Evolutionary conservation across 1,140 invertebrate genomes (phyloP).

Genomic region (Helicoverpa zea): DNA sequence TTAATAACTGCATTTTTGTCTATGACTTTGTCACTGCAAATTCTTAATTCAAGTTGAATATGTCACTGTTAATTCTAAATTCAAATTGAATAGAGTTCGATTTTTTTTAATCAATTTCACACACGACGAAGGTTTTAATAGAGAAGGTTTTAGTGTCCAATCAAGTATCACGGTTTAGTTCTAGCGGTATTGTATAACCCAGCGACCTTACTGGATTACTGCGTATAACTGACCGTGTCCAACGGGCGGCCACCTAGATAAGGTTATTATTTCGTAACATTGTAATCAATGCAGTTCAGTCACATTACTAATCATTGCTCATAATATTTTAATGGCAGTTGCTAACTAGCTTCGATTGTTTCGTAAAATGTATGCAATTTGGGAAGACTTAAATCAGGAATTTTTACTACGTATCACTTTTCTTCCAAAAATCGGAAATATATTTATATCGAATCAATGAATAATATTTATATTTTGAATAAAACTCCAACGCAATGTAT

Average conservation of each 20-base stretch:
- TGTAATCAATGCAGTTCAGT: constrained; percentile 52
- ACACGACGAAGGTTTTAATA: constrained; percentile 13
- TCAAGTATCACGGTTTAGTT: constrained; percentile 38
- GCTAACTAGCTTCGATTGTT: constrained; percentile 17
- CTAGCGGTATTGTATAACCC: constrained; percentile 59
- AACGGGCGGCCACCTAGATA: constrained; percentile 58
- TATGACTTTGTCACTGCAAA: neutral
- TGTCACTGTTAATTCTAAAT: neutral
- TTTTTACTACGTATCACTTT: neutral
- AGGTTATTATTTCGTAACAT: constrained; percentile 72
- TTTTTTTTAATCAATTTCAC: constrained; percentile 31
- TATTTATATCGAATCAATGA: constrained; percentile 23
- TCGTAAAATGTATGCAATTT: constrained; percentile 15
- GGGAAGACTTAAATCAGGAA: neutral
- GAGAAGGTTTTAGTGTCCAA: constrained; percentile 20
- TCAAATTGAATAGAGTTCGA: neutral
- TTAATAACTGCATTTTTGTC: constrained; percentile 72
- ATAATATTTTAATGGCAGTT: constrained; percentile 33
- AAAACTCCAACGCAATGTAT: constrained; percentile 1
- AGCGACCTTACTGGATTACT: constrained; percentile 67
- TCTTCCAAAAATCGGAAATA: no score
- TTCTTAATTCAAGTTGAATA: constrained; percentile 21
- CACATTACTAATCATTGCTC: constrained; percentile 55
- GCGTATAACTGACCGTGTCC: constrained; percentile 75
- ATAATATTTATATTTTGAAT: constrained; percentile 22